Conservation (phyloP, 2,888 invertebrate genomes). For the Tetranychus piercei region DNA sequence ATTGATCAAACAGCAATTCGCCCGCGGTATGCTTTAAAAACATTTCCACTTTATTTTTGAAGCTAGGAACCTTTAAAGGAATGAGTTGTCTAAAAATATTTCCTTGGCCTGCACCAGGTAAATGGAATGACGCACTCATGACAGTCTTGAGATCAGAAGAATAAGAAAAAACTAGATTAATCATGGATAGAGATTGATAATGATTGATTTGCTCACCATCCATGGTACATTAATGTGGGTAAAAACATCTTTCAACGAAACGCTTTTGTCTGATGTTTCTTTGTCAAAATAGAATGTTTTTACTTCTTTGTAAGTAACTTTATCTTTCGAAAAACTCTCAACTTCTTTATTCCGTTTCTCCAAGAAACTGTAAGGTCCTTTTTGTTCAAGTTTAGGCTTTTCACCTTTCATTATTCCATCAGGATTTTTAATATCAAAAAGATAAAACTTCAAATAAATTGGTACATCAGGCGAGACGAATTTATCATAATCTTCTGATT, state of each 20-base stretch:
- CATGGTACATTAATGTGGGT: constrained; percentile 6
- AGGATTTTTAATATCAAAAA: constrained; percentile 7
- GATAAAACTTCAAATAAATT: constrained; percentile 12
- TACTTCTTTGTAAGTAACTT: constrained; percentile 6
- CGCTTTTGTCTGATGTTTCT: background rate
- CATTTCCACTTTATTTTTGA: background rate
- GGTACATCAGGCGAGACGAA: constrained; percentile 2
- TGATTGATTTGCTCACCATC: background rate
- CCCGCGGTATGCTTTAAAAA: background rate
- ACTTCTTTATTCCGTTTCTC: constrained; percentile 9
- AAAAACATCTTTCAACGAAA: background rate
- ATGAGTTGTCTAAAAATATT: background rate
- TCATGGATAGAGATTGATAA: no score
- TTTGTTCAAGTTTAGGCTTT: constrained; percentile 8
- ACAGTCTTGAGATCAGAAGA: background rate
- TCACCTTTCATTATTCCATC: background rate
- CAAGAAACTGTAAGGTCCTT: constrained; percentile 13
- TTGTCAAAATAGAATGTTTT: background rate
- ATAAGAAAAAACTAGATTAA: background rate
- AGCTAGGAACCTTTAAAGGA: background rate
- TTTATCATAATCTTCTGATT: background rate
- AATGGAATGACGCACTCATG: background rate
- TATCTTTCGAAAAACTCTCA: background rate
- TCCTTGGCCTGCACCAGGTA: background rate
- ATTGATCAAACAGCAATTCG: background rate